Evolutionary conservation across 2,113 vertebrate genomes (phyloP).

Genomic region (Baryphthengus martii): DNA sequence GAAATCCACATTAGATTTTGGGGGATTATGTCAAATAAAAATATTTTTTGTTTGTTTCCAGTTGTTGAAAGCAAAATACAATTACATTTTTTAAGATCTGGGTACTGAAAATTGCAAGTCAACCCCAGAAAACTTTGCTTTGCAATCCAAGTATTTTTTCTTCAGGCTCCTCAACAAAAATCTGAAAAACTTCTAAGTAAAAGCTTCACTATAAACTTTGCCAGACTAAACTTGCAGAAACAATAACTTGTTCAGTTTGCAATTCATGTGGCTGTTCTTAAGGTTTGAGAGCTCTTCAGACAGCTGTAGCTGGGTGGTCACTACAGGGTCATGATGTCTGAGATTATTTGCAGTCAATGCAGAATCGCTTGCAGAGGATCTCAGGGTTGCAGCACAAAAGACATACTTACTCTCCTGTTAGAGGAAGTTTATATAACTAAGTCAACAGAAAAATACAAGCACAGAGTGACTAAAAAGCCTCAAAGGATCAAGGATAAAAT

Average conservation of each 20-base stretch:
- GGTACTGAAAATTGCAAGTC: background rate
- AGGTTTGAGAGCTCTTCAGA: background rate
- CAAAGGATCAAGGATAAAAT: background rate
- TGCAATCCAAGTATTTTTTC: background rate
- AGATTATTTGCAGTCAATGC: background rate
- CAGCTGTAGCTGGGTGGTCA: background rate
- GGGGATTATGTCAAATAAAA: background rate
- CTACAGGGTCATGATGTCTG: background rate
- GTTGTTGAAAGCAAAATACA: background rate
- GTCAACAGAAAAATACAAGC: constrained; percentile 12
- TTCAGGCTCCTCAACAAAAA: background rate
- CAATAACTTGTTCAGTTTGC: background rate
- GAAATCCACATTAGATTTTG: background rate
- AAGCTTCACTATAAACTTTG: background rate
- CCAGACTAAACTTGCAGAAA: background rate
- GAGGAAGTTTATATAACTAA: constrained; percentile 18
- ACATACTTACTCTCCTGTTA: background rate
- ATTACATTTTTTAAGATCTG: background rate
- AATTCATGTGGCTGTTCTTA: background rate
- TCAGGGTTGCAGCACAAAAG: background rate
- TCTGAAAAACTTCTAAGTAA: background rate
- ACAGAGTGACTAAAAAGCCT: background rate
- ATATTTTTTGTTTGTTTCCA: background rate
- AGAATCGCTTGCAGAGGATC: background rate
- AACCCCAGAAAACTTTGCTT: background rate